Conservation (phyloP, 1,140 invertebrate genomes). For the Anastrepha ludens region DNA sequence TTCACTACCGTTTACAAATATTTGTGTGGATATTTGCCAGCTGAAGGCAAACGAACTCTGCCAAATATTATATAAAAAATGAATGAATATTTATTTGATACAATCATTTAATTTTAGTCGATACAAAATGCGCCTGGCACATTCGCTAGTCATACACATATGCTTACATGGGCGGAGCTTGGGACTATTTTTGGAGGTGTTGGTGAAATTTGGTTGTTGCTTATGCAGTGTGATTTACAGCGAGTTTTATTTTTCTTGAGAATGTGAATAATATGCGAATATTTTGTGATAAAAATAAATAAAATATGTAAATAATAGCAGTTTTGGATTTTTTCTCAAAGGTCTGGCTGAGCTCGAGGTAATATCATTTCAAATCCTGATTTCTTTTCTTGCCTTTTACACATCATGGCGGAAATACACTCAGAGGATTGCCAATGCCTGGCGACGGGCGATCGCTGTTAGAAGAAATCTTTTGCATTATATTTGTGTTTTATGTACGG, state of each 20-base stretch:
- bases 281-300: too few species aligned
- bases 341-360: too few species aligned
- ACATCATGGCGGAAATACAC: too few species aligned
- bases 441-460: too few species aligned
- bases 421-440: too few species aligned
- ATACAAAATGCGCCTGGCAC: neutral
- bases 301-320: too few species aligned
- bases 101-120: neutral
- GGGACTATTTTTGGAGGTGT: neutral
- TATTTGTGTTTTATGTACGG: too few species aligned
- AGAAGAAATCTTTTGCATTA: too few species aligned
- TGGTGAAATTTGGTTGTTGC: neutral
- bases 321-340: too few species aligned
- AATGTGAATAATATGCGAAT: neutral
- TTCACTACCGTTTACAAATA: neutral
- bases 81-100: neutral
- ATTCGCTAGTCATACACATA: neutral
- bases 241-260: neutral
- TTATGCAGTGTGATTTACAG: neutral
- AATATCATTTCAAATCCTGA: too few species aligned
- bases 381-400: too few species aligned
- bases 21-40: neutral
- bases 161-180: neutral
- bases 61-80: neutral
- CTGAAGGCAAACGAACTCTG: slow-evolving; percentile 16